Conservation (phyloP, 2,888 invertebrate genomes). For the Allolobophora icterica region DNA sequence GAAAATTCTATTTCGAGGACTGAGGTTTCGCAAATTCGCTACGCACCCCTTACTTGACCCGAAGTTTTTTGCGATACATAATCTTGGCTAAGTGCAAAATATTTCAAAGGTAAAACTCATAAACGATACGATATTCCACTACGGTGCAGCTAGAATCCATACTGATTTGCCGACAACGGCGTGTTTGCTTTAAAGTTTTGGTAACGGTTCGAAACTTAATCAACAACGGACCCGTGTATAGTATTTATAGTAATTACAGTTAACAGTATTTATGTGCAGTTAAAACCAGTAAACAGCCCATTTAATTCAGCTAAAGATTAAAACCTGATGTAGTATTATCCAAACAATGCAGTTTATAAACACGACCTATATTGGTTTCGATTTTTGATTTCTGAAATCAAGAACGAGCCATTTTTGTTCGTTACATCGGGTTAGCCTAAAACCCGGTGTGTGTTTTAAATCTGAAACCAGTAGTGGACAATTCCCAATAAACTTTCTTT, state of each 20-base stretch:
- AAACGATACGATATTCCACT: too few relatives aligned
- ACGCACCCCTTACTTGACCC: too few relatives aligned
- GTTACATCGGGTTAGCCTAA: slow-evolving; percentile 3
- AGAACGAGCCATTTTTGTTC: slow-evolving; percentile 12
- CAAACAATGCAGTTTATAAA: background rate
- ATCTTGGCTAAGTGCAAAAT: too few relatives aligned
- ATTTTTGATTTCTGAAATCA: slow-evolving; percentile 11
- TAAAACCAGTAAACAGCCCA: background rate
- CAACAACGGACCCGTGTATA: background rate
- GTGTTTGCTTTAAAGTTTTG: background rate
- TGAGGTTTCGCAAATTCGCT: too few relatives aligned
- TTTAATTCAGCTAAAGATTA: background rate
- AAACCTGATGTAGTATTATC: background rate
- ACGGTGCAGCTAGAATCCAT: background rate
- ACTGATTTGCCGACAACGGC: background rate
- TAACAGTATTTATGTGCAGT: background rate
- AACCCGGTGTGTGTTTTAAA: background rate
- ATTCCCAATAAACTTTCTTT: background rate
- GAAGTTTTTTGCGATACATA: too few relatives aligned
- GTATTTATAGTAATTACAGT: background rate
- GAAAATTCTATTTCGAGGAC: too few relatives aligned
- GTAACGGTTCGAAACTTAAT: slow-evolving; percentile 14
- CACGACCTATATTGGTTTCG: slow-evolving; percentile 8
- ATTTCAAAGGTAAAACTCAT: too few relatives aligned
- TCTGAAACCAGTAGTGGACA: background rate